These are phyloP conservation scores for Ctenopoma multispine DNA, from an alignment of 2,797 vertebrate species.

Conservation along the genomic window DNA sequence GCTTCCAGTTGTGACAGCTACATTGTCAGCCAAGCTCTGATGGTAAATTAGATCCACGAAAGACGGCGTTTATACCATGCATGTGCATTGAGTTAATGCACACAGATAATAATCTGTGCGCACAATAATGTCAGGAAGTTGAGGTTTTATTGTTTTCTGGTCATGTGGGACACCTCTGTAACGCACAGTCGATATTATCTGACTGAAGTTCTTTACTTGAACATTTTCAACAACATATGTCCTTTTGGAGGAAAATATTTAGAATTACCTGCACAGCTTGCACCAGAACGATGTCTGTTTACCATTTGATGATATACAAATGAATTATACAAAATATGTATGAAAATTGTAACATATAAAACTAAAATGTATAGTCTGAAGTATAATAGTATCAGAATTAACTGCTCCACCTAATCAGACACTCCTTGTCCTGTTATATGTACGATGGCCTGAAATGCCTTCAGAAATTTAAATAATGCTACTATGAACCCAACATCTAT, in stretches of 20 bases:
- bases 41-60: conserved; percentile 35
- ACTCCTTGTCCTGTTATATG: too few relatives aligned
- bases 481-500: too few relatives aligned
- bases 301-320: not conserved
- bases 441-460: too few relatives aligned
- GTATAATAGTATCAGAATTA: too few relatives aligned
- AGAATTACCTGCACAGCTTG: too few relatives aligned
- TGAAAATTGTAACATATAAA: not conserved
- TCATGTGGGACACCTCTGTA: not conserved
- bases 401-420: not conserved
- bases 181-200: not conserved
- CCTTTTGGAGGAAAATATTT: too few relatives aligned
- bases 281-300: too few relatives aligned
- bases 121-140: conserved; percentile 1
- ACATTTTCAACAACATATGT: too few relatives aligned
- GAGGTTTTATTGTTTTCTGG: conserved; percentile 20
- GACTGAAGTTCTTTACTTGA: not conserved
- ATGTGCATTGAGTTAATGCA: too few relatives aligned
- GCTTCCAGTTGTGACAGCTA: conserved; percentile 52
- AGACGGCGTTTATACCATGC: too few relatives aligned
- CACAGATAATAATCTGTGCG: not conserved
- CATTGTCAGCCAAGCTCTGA: conserved; percentile 31
- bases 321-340: not conserved
- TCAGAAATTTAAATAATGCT: too few relatives aligned
- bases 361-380: not conserved